Percentiles rank a stretch among this genome's conserved stretches.
Evolutionary conservation across 2,113 vertebrate genomes (phyloP).

Genomic region (Furnarius figulus): DNA sequence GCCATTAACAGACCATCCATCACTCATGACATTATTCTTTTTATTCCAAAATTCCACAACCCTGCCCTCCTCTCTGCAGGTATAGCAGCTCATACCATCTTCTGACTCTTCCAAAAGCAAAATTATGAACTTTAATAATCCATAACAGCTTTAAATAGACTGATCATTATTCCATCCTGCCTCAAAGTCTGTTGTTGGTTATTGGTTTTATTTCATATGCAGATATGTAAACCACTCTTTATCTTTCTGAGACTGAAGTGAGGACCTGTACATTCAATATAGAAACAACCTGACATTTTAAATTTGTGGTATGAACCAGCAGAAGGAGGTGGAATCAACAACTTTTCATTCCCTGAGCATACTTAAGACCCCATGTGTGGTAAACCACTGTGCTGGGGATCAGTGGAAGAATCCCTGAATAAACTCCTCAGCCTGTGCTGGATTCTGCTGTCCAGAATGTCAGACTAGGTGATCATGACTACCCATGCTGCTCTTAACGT

Average conservation of each 20-base stretch:
- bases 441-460: background rate
- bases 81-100: background rate
- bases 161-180: background rate
- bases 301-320: background rate
- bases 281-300: background rate
- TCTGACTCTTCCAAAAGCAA: background rate
- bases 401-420: background rate
- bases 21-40: background rate
- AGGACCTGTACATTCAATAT: background rate
- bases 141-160: background rate
- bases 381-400: background rate
- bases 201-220: background rate
- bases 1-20: background rate
- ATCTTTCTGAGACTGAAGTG: background rate
- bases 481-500: background rate
- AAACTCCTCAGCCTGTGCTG: background rate
- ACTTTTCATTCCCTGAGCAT: background rate
- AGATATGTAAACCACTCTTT: background rate
- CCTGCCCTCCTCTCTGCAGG: rapidly evolving
- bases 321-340: background rate
- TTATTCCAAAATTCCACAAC: background rate
- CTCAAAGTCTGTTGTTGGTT: background rate
- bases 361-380: background rate
- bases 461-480: background rate
- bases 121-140: background rate